These are phyloP conservation scores for Fragum sueziense DNA, from an alignment of 2,888 invertebrate genomes.

Conservation along the genomic window DNA sequence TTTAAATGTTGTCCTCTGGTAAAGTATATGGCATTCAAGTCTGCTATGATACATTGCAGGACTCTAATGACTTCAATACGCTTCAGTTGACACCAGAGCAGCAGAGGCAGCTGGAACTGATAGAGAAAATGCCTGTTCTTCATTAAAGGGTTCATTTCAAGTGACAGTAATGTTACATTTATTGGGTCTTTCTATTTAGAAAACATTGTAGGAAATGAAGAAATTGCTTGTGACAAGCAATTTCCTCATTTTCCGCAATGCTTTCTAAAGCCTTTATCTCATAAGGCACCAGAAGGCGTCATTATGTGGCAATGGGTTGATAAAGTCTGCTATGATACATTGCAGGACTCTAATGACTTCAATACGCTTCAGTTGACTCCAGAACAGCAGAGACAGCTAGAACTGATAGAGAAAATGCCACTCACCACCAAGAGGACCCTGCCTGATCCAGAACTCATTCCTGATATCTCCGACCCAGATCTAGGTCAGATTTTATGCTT, in stretches of 20 bases:
- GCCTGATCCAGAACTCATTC: conserved; percentile 25
- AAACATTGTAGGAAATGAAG: no score
- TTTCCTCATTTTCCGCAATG: not conserved
- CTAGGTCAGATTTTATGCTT: conserved; percentile 47
- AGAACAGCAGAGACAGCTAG: conserved; percentile 81
- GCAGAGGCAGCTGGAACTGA: conserved; percentile 80
- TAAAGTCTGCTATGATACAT: not conserved
- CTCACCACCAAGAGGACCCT: conserved; percentile 55
- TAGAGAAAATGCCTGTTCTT: conserved; percentile 83
- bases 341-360: conserved; percentile 65
- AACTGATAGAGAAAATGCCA: conserved; percentile 82
- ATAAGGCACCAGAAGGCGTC: no score
- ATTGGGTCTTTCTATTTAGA: no score
- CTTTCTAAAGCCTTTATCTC: not conserved
- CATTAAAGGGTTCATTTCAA: no score
- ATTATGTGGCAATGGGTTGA: no score
- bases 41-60: conserved; percentile 48
- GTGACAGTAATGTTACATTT: no score
- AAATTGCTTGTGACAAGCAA: conserved; percentile 1
- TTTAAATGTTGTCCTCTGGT: no score
- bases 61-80: conserved; percentile 61
- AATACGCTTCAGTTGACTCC: conserved; percentile 76
- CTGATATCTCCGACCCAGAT: conserved; percentile 47
- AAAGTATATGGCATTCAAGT: no score
- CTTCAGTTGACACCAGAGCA: conserved; percentile 80